These are phyloP conservation scores for Lymantria monacha DNA, from an alignment of 2,888 invertebrate genomes.

Conservation along the genomic window DNA sequence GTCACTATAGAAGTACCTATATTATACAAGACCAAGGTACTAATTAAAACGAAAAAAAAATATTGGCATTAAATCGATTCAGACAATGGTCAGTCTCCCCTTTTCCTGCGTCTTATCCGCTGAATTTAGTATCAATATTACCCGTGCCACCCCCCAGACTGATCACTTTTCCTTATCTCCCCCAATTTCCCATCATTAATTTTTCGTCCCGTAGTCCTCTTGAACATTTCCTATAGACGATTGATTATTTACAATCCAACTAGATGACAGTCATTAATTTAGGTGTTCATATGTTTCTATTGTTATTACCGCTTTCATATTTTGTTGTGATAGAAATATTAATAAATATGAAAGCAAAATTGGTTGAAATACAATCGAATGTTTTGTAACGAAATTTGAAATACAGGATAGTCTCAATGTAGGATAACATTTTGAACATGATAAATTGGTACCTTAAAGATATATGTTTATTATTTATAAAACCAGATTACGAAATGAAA, in stretches of 20 bases:
- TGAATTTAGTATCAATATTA: conserved; percentile 52
- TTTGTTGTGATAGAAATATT: conserved; percentile 16
- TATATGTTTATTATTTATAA: too few species aligned
- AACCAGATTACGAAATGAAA: too few species aligned
- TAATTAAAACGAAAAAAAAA: conserved; percentile 24
- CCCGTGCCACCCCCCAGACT: conserved; percentile 27
- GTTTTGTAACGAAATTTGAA: too few species aligned
- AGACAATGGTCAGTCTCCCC: conserved; percentile 26
- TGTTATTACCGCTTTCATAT: conserved; percentile 20
- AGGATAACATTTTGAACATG: too few species aligned
- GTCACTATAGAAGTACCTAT: too few species aligned
- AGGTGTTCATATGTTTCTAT: conserved; percentile 40
- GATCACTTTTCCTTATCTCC: conserved; percentile 52
- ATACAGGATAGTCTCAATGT: too few species aligned
- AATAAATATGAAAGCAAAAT: too few species aligned
- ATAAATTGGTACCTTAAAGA: too few species aligned
- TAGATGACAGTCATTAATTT: conserved; percentile 54
- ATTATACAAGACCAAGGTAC: too few species aligned
- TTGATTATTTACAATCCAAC: conserved; percentile 63
- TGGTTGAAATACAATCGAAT: too few species aligned
- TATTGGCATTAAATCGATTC: conserved; percentile 14
- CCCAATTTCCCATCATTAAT: conserved; percentile 65
- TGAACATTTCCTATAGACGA: conserved; percentile 45
- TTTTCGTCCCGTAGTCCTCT: conserved; percentile 49
- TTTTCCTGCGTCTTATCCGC: conserved; percentile 34